Percentiles rank a stretch among this genome's conserved stretches.
phyloP scores from a whole-genome alignment of 1,140 invertebrate genomes.

The Drosophila arizonae region DNA sequence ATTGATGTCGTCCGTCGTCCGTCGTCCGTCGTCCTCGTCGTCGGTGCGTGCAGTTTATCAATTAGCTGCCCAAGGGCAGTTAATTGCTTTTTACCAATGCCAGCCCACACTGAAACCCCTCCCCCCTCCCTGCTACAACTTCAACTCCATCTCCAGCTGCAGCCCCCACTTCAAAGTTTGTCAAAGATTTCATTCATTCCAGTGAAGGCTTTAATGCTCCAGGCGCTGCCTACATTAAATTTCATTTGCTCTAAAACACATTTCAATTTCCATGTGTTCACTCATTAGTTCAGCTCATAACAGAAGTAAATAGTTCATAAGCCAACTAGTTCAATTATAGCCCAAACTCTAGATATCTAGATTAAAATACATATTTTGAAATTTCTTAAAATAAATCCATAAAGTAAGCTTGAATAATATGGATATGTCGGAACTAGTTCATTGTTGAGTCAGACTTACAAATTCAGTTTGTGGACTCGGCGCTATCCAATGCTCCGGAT shows the following conservation, averaged over 20 bases:
- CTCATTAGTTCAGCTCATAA: no score
- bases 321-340: no score
- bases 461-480: slow-evolving; percentile 86
- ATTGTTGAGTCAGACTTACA: slow-evolving; percentile 83
- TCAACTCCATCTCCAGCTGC: neutral
- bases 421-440: neutral
- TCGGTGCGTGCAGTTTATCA: slow-evolving; percentile 70
- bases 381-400: no score
- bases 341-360: no score
- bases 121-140: neutral
- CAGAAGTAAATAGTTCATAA: no score
- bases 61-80: slow-evolving; percentile 67
- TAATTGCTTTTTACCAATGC: slow-evolving; percentile 64
- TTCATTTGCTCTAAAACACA: no score
- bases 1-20: neutral
- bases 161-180: slow-evolving; percentile 12
- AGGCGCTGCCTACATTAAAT: neutral
- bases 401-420: no score
- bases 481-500: slow-evolving; percentile 83
- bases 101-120: neutral
- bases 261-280: no score
- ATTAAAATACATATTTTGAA: no score
- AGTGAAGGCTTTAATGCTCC: slow-evolving; percentile 17
- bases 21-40: slow-evolving; percentile 2
- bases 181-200: neutral